These are phyloP conservation scores for Leptoteleia sp. DNA, from an alignment of 1,140 invertebrate genomes.

Conservation along the genomic window DNA sequence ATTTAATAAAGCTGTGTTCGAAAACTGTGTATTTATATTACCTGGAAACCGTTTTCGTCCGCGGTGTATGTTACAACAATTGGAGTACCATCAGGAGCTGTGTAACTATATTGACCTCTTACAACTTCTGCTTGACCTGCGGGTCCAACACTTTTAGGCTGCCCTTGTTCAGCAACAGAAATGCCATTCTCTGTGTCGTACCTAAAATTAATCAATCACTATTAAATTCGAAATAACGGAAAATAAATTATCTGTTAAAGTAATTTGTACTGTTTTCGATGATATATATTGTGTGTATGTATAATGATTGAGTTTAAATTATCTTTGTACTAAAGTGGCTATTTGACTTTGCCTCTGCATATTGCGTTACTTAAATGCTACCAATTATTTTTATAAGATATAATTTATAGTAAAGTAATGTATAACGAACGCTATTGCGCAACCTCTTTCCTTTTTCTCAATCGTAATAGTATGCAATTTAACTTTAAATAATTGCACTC, in stretches of 20 bases:
- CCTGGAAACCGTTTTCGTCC: conserved; percentile 88
- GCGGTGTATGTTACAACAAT: conserved; percentile 89
- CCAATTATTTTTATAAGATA: no score
- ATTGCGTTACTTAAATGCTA: no score
- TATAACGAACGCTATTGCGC: neutral
- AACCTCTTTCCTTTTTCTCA: conserved; percentile 2
- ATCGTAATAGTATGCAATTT: conserved; percentile 18
- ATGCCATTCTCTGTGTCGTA: conserved; percentile 83
- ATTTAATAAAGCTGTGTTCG: no score
- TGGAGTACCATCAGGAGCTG: conserved; percentile 89
- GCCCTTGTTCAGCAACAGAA: conserved; percentile 79
- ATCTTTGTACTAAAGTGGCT: no score
- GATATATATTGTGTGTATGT: no score
- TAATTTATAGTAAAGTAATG: neutral
- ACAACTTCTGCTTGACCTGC: conserved; percentile 85
- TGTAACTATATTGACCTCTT: conserved; percentile 89
- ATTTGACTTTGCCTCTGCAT: no score
- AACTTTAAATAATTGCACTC: conserved; percentile 14
- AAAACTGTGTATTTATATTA: no score
- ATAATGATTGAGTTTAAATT: no score
- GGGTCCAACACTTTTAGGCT: conserved; percentile 82
- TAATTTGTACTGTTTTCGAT: no score
- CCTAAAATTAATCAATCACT: conserved; percentile 70
- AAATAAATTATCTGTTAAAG: no score
- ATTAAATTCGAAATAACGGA: no score